phyloP scores from a whole-genome alignment of 2,888 invertebrate genomes.

The Habroteleia sp. region DNA sequence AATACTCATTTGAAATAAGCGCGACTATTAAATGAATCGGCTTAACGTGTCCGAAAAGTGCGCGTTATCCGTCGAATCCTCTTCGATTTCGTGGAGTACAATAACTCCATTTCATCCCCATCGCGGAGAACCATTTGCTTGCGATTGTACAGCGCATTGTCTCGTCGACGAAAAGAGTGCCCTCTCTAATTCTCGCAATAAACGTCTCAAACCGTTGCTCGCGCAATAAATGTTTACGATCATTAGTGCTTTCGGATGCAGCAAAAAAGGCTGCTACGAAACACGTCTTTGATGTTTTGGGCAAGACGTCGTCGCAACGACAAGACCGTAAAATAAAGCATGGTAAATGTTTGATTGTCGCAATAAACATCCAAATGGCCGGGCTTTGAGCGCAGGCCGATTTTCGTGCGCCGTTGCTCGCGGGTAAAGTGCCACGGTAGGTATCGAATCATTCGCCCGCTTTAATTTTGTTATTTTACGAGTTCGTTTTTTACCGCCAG shows the following conservation, averaged over 20 bases:
- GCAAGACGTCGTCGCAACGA: slow-evolving; percentile 30
- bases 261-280: slow-evolving; percentile 18
- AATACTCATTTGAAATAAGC: too few species aligned
- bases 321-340: slow-evolving; percentile 31
- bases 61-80: too few species aligned
- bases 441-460: slow-evolving; percentile 41
- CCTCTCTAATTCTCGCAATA: slow-evolving; percentile 46
- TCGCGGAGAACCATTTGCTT: slow-evolving; percentile 5
- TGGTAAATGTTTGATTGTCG: slow-evolving; percentile 55
- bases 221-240: slow-evolving; percentile 55
- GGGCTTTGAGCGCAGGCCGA: slow-evolving; percentile 15
- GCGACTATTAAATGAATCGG: too few species aligned
- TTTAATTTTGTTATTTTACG: slow-evolving; percentile 43
- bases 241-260: slow-evolving; percentile 46
- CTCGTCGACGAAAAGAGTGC: slow-evolving; percentile 18
- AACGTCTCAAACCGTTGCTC: slow-evolving; percentile 31
- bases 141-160: slow-evolving; percentile 21
- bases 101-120: slow-evolving; percentile 7
- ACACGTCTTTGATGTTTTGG: slow-evolving; percentile 45
- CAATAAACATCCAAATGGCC: slow-evolving; percentile 38
- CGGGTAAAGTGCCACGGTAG: slow-evolving; percentile 16
- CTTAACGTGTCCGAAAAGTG: too few species aligned
- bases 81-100: too few species aligned
- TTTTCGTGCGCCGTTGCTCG: slow-evolving; percentile 26
- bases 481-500: slow-evolving; percentile 45